Percentiles rank a stretch among this genome's conserved stretches.
phyloP scores from a whole-genome alignment of 2,113 vertebrate species.

The Microcebus tavaratra region DNA sequence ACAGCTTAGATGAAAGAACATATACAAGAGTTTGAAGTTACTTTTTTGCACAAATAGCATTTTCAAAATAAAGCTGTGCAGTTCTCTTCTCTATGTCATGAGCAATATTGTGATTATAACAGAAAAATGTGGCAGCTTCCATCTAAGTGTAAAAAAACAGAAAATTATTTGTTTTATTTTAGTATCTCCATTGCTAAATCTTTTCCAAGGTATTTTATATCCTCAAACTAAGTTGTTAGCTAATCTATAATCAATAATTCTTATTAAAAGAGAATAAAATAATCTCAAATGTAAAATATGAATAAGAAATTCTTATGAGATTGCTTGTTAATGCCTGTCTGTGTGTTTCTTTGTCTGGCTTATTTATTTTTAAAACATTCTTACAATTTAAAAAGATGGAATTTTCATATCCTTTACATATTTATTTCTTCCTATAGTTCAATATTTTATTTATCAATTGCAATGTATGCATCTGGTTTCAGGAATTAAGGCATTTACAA shows the following conservation, averaged over 20 bases:
- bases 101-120: neutral
- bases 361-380: neutral
- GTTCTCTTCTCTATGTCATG: neutral
- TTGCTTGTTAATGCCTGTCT: neutral
- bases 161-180: constrained; percentile 10
- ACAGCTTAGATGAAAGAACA: constrained; percentile 68
- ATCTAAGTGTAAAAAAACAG: neutral
- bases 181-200: neutral
- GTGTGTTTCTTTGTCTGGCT: neutral
- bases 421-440: neutral
- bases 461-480: neutral
- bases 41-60: constrained; percentile 36
- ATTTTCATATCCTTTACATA: neutral
- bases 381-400: neutral
- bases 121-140: neutral
- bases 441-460: neutral
- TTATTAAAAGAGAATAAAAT: neutral
- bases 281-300: neutral
- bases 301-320: neutral
- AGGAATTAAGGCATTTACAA: neutral
- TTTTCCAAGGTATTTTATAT: neutral
- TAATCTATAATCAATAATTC: neutral
- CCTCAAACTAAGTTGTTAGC: neutral
- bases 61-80: constrained; percentile 22
- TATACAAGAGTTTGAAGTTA: neutral